phyloP scores from a whole-genome alignment of 2,113 vertebrate species.

The Neoarius graeffei region DNA sequence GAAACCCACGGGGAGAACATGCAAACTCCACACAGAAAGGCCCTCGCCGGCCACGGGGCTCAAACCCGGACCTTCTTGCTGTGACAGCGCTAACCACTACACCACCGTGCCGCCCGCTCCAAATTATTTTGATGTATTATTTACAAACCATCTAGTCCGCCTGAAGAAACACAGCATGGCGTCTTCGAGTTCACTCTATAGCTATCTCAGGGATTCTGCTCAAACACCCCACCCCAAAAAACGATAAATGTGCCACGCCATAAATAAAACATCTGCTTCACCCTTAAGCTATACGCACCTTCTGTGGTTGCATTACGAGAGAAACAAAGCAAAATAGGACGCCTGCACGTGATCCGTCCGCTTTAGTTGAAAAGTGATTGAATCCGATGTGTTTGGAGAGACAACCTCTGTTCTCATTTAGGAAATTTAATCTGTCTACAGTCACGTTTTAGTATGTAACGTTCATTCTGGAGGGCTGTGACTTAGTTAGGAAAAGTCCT shows the following conservation, averaged over 20 bases:
- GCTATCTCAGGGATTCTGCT: conserved; percentile 57
- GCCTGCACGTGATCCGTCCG: neutral
- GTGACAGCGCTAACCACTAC: too few species aligned
- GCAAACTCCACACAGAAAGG: too few species aligned
- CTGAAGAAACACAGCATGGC: too few species aligned
- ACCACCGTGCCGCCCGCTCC: too few species aligned
- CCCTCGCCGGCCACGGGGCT: too few species aligned
- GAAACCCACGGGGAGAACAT: too few species aligned
- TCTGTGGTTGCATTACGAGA: neutral
- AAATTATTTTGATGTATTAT: too few species aligned
- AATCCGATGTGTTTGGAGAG: neutral
- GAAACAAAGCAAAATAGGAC: neutral
- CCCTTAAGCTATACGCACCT: neutral
- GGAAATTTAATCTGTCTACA: neutral
- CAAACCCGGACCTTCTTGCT: too few species aligned
- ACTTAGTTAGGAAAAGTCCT: conserved; percentile 44
- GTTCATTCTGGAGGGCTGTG: conserved; percentile 2
- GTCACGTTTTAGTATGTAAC: neutral
- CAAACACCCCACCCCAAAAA: neutral
- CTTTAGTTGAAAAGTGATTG: neutral
- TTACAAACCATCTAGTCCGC: neutral
- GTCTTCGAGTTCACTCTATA: neutral
- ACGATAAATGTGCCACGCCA: neutral
- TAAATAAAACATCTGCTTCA: neutral
- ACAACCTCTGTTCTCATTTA: neutral